Evolutionary conservation across 2,113 vertebrate species (phyloP).

Genomic region (Piaya cayana): DNA sequence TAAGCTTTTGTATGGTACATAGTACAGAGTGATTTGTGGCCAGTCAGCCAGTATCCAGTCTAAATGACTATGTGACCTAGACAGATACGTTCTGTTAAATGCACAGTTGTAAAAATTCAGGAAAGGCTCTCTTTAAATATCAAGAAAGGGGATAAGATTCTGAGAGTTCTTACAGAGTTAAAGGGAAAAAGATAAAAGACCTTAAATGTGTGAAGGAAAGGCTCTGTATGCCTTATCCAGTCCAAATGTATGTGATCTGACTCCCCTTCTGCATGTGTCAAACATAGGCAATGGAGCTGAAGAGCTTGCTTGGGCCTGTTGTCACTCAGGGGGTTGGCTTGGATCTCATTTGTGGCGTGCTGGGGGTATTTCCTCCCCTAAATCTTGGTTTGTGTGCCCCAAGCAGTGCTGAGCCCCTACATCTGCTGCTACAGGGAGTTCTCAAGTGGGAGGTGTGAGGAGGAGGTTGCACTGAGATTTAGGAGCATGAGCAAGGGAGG

Average conservation of each 20-base stretch:
- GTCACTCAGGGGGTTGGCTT: neutral
- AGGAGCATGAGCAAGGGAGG: neutral
- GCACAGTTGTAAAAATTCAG: neutral
- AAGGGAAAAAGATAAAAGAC: neutral
- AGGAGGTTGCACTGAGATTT: neutral
- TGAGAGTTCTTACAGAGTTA: neutral
- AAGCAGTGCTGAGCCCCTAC: fast-evolving
- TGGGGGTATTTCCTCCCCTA: neutral
- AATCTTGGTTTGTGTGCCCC: neutral
- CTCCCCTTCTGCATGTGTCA: neutral
- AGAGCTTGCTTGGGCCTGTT: neutral
- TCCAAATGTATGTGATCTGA: neutral
- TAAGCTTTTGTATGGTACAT: neutral
- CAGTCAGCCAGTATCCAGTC: neutral
- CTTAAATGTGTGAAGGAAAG: neutral
- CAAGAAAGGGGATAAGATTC: neutral
- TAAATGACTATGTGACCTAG: neutral
- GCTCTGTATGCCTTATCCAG: neutral
- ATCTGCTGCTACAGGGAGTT: neutral
- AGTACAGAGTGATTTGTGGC: neutral
- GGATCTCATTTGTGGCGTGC: neutral
- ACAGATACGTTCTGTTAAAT: neutral
- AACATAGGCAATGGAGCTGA: neutral
- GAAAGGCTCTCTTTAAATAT: neutral
- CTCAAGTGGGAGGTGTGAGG: neutral